Conservation (phyloP, 2,113 vertebrate species). For the Fulica atra region DNA sequence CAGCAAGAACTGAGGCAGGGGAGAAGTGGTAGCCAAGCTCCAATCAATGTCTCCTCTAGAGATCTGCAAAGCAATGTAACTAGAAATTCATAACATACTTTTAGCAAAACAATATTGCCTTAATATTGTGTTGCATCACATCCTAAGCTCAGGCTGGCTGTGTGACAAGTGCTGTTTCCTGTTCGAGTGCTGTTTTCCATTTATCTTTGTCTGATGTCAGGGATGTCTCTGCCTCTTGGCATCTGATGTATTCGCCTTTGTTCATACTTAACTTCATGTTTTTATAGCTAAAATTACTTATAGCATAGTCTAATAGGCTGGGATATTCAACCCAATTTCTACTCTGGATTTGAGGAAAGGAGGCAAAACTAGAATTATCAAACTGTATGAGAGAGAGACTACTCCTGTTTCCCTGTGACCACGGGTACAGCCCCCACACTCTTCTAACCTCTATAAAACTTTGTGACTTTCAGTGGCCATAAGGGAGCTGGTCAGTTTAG, state of each 20-base stretch:
- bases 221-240: neutral
- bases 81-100: neutral
- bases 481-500: neutral
- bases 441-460: neutral
- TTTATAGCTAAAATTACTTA: neutral
- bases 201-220: slow-evolving; percentile 1
- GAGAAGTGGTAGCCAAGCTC: neutral
- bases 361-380: neutral
- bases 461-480: neutral
- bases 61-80: neutral
- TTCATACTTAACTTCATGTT: neutral
- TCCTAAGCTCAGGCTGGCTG: neutral
- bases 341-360: neutral
- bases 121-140: neutral
- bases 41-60: neutral
- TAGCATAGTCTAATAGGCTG: neutral
- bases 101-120: neutral
- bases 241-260: neutral
- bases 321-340: neutral
- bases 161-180: neutral
- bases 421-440: rapidly evolving
- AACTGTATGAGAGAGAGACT: neutral
- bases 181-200: neutral
- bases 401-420: neutral
- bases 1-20: neutral